These are phyloP conservation scores for Drosophila pseudotalamancana DNA, from an alignment of 2,888 invertebrate genomes.

Conservation along the genomic window DNA sequence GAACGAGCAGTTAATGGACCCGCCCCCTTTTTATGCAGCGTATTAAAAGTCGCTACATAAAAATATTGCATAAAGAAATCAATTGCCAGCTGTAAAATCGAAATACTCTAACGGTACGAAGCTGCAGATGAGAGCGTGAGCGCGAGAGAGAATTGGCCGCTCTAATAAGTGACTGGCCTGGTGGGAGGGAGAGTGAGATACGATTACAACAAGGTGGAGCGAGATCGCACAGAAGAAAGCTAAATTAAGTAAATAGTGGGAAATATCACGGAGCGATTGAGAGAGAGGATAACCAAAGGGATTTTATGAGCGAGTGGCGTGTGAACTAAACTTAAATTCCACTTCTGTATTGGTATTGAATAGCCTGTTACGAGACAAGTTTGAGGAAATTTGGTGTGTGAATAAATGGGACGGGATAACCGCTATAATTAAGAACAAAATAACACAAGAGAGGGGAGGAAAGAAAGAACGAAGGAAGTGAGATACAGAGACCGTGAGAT, in stretches of 20 bases:
- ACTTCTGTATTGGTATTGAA: no score
- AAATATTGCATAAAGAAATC: slow-evolving; percentile 51
- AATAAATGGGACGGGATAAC: no score
- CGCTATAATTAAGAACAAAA: no score
- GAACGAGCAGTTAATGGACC: slow-evolving; percentile 34
- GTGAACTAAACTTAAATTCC: no score
- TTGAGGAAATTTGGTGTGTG: no score
- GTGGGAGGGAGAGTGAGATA: neutral
- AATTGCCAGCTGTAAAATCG: slow-evolving; percentile 41
- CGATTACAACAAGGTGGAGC: no score
- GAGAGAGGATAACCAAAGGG: neutral
- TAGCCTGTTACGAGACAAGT: no score
- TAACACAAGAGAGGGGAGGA: neutral
- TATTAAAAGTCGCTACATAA: slow-evolving; percentile 36
- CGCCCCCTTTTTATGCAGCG: slow-evolving; percentile 33
- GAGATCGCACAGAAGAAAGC: no score
- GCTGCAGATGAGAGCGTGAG: neutral
- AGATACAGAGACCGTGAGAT: neutral
- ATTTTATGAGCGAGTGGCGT: no score
- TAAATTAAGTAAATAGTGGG: no score
- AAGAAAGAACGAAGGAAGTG: neutral
- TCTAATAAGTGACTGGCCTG: no score
- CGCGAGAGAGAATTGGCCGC: neutral
- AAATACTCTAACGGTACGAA: neutral
- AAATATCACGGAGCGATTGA: no score